Base-by-base conservation (phyloP, 2,888 invertebrate genomes). In the Zonitis immaculata region DNA sequence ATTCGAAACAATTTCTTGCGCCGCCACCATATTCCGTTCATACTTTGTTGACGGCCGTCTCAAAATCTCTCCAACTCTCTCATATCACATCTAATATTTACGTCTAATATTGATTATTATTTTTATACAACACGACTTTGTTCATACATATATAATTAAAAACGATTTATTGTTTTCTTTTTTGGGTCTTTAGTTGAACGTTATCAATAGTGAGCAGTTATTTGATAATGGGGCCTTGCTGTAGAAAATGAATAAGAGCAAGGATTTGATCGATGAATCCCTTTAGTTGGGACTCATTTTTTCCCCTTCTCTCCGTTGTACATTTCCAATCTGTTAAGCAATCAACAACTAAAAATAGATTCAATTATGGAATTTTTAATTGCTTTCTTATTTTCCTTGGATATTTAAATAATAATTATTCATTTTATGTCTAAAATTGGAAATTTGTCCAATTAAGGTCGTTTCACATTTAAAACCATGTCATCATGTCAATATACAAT, bases 401-500 rank as follows among this genome's bases (percentile, higher is more conserved):
- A n/a, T n/a, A n/a, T n/a, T n/a, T n/a, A n/a, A n/a, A n/a, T n/a
- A n/a, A n/a, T n/a, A n/a, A n/a, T n/a, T n/a, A n/a, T n/a, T n/a
- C n/a, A n/a, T n/a, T n/a, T n/a, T n/a, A n/a, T 14, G 14, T 7
- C 2, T 1, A 14, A 3, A 28, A 28, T 14, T 9, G 16, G 9
- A 18, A 35, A 35, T 35, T 35, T 35, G 35, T 16, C 35, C 35
- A 35, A 35, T 35, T 35, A 35, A 35, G 18, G 18, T 9, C 3
- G 35, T 35, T 18, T 35, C 35, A 44, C 52, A 54, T 54, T 49
- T 52, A 58, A 52, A n/a, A n/a, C n/a, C 55, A 54, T 55, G 58
- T 58, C 58, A 58, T 54, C 58, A 54, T 52, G 58, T 55, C 47
- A 18, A 39, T 39, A 28, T 28, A 28, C 46, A 50, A 54, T 54